A percentile compares a stretch with the other conserved stretches of the same genome.
These are phyloP conservation scores for Rosalia funebris DNA, from an alignment of 2,888 invertebrate genomes.

Conservation along the genomic window DNA sequence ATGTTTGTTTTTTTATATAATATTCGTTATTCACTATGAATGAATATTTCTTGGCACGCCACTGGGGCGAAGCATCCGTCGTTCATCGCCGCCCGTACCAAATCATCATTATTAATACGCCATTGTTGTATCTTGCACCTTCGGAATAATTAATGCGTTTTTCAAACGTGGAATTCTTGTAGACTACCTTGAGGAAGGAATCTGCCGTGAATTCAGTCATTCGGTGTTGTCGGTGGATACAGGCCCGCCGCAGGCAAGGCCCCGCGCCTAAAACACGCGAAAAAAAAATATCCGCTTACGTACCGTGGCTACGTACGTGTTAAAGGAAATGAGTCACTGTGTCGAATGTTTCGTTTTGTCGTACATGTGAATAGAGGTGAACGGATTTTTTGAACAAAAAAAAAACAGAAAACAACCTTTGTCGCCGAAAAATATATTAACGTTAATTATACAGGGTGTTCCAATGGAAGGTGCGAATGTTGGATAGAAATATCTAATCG, in stretches of 20 bases:
- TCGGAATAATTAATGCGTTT: constrained; percentile 39
- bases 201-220: constrained; percentile 16
- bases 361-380: no score
- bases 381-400: no score
- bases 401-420: no score
- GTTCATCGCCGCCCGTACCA: constrained; percentile 1
- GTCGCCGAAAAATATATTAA: no score
- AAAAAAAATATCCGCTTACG: background rate
- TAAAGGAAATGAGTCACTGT: background rate
- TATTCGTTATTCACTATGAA: no score
- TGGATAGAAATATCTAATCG: no score
- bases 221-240: constrained; percentile 9
- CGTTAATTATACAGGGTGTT: no score
- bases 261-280: constrained; percentile 10
- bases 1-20: no score
- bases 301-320: background rate
- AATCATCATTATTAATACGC: constrained; percentile 36
- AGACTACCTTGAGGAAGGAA: constrained; percentile 33
- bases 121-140: constrained; percentile 40
- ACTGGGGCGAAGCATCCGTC: background rate
- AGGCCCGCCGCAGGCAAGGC: constrained; percentile 14
- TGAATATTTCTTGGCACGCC: no score
- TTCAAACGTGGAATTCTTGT: constrained; percentile 25
- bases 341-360: background rate
- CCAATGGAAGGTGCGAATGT: no score